Conservation (phyloP, 1,140 invertebrate species). For the Ceratina australensis region DNA sequence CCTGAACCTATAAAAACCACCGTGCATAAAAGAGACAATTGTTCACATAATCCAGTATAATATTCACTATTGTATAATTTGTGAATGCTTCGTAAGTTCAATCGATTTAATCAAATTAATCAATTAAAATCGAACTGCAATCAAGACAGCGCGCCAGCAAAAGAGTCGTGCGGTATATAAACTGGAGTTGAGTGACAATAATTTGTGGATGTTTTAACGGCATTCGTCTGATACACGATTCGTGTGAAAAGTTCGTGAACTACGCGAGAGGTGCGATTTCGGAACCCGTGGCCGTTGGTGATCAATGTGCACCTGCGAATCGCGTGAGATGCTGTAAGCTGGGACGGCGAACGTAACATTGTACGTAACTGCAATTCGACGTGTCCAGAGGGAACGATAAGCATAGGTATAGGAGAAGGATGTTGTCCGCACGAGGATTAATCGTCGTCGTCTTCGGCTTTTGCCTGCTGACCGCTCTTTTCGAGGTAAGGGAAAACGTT, state of each 20-base stretch:
- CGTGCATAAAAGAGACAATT: background rate
- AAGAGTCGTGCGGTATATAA: background rate
- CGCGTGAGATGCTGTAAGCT: constrained; percentile 32
- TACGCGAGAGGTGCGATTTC: background rate
- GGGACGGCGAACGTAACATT: constrained; percentile 7
- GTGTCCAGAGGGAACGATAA: constrained; percentile 26
- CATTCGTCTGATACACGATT: too few species aligned
- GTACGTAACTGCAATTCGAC: background rate
- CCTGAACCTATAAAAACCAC: background rate
- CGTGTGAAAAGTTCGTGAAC: too few species aligned
- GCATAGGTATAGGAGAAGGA: background rate
- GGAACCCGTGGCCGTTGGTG: constrained; percentile 2
- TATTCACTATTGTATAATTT: too few species aligned
- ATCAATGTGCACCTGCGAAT: constrained; percentile 28
- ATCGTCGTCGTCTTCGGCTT: constrained; percentile 28
- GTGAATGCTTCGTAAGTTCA: background rate
- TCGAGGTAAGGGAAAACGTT: constrained; percentile 31
- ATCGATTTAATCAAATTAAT: background rate
- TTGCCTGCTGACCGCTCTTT: constrained; percentile 22
- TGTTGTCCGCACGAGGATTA: constrained; percentile 20
- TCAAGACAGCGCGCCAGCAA: background rate
- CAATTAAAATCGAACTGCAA: background rate
- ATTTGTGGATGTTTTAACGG: too few species aligned
- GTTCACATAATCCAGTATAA: too few species aligned
- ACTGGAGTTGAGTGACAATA: background rate